phyloP scores from a whole-genome alignment of 92 coral and sea anemone genomes.

The Phenganax marumi region DNA sequence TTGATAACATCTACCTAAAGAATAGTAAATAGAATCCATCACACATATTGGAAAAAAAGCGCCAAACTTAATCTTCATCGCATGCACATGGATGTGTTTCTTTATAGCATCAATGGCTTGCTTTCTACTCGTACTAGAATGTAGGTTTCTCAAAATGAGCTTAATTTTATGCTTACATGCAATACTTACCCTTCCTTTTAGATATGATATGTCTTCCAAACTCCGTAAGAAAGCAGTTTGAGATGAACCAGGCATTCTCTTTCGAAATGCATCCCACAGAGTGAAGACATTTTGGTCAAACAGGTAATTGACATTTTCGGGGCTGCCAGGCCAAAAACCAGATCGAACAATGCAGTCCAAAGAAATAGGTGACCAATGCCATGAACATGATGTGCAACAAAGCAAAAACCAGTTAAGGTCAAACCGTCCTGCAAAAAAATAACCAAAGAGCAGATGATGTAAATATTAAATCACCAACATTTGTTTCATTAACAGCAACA shows the following conservation, averaged over 20 bases:
- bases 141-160: no score
- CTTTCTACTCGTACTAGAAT: neutral
- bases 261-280: constrained; percentile 10
- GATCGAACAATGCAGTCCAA: neutral
- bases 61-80: no score
- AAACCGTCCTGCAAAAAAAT: neutral
- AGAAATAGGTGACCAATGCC: constrained; percentile 8
- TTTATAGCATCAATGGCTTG: no score
- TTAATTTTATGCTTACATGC: neutral
- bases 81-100: neutral
- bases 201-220: neutral
- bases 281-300: constrained; percentile 2
- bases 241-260: constrained; percentile 31
- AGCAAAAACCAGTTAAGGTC: neutral
- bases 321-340: constrained; percentile 9
- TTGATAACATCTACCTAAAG: neutral
- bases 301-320: neutral
- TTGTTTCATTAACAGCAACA: no score
- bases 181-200: neutral
- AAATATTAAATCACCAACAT: no score
- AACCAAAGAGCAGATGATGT: neutral
- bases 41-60: no score
- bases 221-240: neutral
- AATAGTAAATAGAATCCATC: no score
- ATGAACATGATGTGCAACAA: neutral